Percentiles rank a stretch among this genome's conserved stretches.
Conservation (phyloP, 2,888 invertebrate genomes). For the Stenodera caucasica region DNA sequence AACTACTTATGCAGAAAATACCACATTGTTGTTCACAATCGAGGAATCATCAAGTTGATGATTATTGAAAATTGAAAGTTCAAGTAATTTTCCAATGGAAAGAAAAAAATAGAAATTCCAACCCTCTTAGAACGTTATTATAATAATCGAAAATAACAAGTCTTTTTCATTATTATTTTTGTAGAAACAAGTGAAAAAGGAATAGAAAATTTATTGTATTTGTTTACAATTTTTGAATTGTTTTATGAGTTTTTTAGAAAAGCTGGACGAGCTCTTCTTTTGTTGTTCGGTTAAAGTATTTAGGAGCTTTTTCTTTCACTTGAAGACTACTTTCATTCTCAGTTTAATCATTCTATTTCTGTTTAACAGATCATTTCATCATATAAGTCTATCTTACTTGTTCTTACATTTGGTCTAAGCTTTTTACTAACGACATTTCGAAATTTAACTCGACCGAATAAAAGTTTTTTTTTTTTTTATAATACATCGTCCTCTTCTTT, state of each 20-base stretch:
- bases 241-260: slow-evolving; percentile 22
- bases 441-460: slow-evolving; percentile 20
- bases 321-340: slow-evolving; percentile 11
- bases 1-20: too few relatives aligned
- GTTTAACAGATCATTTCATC: background rate
- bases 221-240: slow-evolving; percentile 21
- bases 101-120: too few relatives aligned
- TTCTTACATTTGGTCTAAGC: slow-evolving; percentile 3
- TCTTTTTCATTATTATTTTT: too few relatives aligned
- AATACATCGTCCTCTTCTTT: too few relatives aligned
- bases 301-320: slow-evolving; percentile 21
- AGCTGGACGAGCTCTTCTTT: slow-evolving; percentile 12
- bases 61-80: background rate
- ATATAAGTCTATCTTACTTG: background rate
- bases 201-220: too few relatives aligned
- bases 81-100: too few relatives aligned
- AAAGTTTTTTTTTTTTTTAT: slow-evolving; percentile 15
- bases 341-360: slow-evolving; percentile 9
- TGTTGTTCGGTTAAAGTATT: slow-evolving; percentile 17
- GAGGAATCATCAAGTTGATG: slow-evolving; percentile 1
- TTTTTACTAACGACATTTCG: slow-evolving; percentile 17
- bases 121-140: too few relatives aligned
- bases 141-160: too few relatives aligned
- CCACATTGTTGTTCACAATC: background rate
- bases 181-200: too few relatives aligned